Percentiles rank a stretch among this genome's conserved stretches.
Evolutionary conservation across 2,113 vertebrate species (phyloP).

Genomic region (Embiotoca jacksoni): DNA sequence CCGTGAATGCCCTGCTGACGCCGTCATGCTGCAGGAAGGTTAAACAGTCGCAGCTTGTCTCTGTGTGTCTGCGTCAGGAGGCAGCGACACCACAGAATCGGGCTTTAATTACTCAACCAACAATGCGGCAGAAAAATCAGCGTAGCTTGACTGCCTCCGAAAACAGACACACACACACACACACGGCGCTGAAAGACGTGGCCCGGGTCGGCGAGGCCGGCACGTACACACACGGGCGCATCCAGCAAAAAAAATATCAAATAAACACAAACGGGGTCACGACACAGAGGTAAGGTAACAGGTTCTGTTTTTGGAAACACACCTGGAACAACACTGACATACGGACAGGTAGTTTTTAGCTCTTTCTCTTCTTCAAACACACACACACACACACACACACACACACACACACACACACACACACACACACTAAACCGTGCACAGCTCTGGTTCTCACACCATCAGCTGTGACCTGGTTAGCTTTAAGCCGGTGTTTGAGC

Average conservation of each 20-base stretch:
- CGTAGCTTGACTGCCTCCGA: conserved; percentile 52
- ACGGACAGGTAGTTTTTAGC: conserved; percentile 15
- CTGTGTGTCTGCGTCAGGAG: not conserved
- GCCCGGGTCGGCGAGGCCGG: not conserved
- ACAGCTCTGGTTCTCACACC: conserved; percentile 72
- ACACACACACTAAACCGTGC: conserved; percentile 40
- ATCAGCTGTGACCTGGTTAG: conserved; percentile 78
- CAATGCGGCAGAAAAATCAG: conserved; percentile 29
- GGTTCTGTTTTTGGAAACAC: conserved; percentile 42
- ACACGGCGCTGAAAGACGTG: conserved; percentile 47
- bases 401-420: conserved; percentile 42
- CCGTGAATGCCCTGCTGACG: not conserved
- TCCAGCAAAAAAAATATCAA: conserved; percentile 13
- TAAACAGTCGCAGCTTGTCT: conserved; percentile 17
- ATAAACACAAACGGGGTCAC: not conserved
- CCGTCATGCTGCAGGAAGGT: conserved; percentile 4
- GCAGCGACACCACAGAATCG: conserved; percentile 7
- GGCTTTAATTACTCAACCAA: conserved; percentile 49
- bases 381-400: conserved; percentile 32
- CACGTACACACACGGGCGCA: conserved; percentile 47
- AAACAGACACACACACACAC: conserved; percentile 24
- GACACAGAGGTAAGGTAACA: not conserved
- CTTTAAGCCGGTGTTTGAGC: conserved; percentile 79
- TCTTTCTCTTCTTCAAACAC: conserved; percentile 20
- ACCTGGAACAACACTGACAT: conserved; percentile 38